Evolutionary conservation across 2,113 vertebrate species (phyloP).

Genomic region (Cettia cetti): DNA sequence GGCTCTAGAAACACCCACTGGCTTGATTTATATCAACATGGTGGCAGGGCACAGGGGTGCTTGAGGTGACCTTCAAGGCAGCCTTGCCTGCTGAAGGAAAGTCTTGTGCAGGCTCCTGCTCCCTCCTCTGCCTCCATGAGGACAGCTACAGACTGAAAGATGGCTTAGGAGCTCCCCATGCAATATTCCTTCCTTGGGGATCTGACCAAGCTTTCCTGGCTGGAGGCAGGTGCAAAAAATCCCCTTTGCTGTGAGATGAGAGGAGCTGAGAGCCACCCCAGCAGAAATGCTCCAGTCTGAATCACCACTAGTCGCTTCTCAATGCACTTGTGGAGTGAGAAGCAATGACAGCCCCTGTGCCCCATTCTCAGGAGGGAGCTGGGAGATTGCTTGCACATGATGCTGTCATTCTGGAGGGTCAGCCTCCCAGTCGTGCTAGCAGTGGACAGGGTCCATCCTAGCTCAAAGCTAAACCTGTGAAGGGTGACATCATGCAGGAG

Average conservation of each 20-base stretch:
- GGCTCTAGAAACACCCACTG: background rate
- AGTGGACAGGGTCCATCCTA: background rate
- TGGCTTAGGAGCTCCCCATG: background rate
- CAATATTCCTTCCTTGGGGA: background rate
- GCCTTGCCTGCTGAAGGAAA: background rate
- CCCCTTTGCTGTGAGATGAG: background rate
- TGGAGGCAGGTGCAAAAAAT: background rate
- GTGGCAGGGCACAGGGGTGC: fast-evolving
- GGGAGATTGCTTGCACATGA: background rate
- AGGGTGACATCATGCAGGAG: background rate
- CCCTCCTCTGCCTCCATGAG: background rate
- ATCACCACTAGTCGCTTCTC: fast-evolving
- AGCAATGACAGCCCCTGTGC: background rate
- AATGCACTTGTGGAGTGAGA: background rate
- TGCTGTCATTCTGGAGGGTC: background rate
- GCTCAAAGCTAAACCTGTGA: background rate
- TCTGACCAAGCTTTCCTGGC: background rate
- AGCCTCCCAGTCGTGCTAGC: fast-evolving
- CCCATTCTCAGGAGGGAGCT: fast-evolving
- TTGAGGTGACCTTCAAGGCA: background rate
- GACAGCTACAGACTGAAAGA: background rate
- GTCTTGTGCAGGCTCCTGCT: background rate
- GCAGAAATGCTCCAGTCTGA: background rate
- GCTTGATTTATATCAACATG: background rate
- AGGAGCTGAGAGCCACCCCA: background rate